phyloP scores from a whole-genome alignment of 2,888 invertebrate species.

The Idaea dimidiata region DNA sequence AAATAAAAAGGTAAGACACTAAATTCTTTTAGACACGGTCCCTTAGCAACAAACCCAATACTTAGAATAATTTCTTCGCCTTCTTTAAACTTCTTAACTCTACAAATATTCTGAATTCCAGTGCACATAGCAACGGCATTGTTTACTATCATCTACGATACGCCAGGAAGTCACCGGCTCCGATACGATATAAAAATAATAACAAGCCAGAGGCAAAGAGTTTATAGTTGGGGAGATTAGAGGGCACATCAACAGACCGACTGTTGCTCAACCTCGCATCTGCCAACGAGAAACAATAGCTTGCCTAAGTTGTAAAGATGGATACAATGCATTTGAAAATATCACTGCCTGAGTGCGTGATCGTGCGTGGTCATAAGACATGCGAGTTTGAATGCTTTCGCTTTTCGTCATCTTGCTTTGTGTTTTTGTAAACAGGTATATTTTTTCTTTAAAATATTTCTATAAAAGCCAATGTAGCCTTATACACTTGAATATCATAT shows the following conservation, averaged over 20 bases:
- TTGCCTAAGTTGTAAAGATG: too few relatives aligned
- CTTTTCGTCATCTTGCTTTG: too few relatives aligned
- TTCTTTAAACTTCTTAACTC: slow-evolving; percentile 18
- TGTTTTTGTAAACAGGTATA: too few relatives aligned
- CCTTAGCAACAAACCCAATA: background rate
- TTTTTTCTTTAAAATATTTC: too few relatives aligned
- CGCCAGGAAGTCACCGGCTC: slow-evolving; percentile 25
- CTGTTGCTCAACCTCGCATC: background rate
- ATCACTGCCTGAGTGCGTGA: too few relatives aligned
- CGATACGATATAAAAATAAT: slow-evolving; percentile 50
- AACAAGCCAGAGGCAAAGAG: slow-evolving; percentile 27
- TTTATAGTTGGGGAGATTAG: background rate
- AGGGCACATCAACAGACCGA: background rate
- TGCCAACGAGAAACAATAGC: too few relatives aligned
- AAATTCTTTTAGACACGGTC: background rate
- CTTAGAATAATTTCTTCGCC: background rate
- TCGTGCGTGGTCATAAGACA: too few relatives aligned
- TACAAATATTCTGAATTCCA: slow-evolving; percentile 13
- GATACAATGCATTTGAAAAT: too few relatives aligned
- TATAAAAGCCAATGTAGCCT: too few relatives aligned
- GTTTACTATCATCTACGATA: slow-evolving; percentile 19
- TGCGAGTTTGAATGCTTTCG: too few relatives aligned
- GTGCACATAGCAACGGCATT: slow-evolving; percentile 59
- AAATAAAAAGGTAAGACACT: background rate
- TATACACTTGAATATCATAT: too few relatives aligned